Conservation (phyloP, 2,797 vertebrate species). For the Picus viridis region DNA sequence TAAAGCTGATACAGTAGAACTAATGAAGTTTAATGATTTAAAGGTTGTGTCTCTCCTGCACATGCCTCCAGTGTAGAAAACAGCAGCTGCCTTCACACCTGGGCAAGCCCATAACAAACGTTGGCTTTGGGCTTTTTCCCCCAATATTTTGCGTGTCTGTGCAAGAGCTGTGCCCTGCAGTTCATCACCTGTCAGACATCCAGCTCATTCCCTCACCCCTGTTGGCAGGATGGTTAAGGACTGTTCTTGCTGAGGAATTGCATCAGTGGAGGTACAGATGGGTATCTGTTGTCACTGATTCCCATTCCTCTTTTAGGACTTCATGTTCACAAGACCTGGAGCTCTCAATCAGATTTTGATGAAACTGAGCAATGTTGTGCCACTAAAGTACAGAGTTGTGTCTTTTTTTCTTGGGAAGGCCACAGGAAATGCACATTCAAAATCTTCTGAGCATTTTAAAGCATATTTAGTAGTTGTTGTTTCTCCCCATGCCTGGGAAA, state of each 20-base stretch:
- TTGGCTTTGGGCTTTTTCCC: neutral
- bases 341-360: neutral
- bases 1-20: neutral
- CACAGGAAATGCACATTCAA: neutral
- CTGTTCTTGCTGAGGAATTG: neutral
- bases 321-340: neutral
- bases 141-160: neutral
- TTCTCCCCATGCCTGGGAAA: neutral
- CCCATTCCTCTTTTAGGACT: neutral
- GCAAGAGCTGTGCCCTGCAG: neutral
- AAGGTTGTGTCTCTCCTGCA: neutral
- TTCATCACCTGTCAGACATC: neutral
- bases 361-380: neutral
- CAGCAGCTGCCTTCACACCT: neutral
- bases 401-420: neutral
- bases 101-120: neutral
- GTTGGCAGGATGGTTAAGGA: neutral
- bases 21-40: neutral
- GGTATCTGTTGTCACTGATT: neutral
- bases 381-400: rapidly evolving
- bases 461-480: neutral
- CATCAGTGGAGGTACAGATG: neutral
- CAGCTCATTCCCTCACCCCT: neutral
- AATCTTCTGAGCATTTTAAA: neutral
- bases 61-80: rapidly evolving